Conservation (phyloP, 1,140 invertebrate species). For the Limonius californicus region DNA sequence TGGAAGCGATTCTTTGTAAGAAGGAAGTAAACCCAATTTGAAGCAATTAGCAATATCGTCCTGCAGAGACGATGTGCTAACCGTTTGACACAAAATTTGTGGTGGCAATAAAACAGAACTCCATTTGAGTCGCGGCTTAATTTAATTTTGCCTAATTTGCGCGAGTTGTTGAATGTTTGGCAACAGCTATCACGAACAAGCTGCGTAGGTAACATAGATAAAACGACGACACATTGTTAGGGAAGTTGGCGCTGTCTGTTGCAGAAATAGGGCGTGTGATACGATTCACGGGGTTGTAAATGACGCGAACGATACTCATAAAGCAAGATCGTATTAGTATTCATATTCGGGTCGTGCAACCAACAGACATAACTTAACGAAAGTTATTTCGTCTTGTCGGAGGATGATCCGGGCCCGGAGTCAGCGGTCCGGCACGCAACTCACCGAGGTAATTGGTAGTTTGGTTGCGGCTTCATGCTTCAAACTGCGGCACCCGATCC, state of each 20-base stretch:
- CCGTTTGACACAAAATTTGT: too few relatives aligned
- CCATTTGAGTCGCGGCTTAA: too few relatives aligned
- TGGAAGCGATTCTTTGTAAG: too few relatives aligned
- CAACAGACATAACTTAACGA: neutral
- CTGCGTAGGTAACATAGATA: too few relatives aligned
- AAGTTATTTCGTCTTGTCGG: neutral
- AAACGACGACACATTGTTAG: neutral
- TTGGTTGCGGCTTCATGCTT: constrained; percentile 18
- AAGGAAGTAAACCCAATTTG: too few relatives aligned
- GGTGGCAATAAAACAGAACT: too few relatives aligned
- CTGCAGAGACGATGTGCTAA: too few relatives aligned
- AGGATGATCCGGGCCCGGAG: neutral
- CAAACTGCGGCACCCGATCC: constrained; percentile 2
- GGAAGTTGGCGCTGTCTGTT: neutral
- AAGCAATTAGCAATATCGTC: too few relatives aligned
- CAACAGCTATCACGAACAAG: too few relatives aligned
- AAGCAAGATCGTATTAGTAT: neutral
- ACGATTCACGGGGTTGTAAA: neutral
- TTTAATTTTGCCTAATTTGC: too few relatives aligned
- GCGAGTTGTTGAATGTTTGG: too few relatives aligned
- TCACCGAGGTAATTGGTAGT: constrained; percentile 22
- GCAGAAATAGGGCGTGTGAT: neutral
- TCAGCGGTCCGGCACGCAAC: neutral
- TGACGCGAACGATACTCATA: neutral
- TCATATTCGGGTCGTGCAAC: neutral